Conservation (phyloP, 1,140 invertebrate genomes). For the Sycophaga agraensis region DNA sequence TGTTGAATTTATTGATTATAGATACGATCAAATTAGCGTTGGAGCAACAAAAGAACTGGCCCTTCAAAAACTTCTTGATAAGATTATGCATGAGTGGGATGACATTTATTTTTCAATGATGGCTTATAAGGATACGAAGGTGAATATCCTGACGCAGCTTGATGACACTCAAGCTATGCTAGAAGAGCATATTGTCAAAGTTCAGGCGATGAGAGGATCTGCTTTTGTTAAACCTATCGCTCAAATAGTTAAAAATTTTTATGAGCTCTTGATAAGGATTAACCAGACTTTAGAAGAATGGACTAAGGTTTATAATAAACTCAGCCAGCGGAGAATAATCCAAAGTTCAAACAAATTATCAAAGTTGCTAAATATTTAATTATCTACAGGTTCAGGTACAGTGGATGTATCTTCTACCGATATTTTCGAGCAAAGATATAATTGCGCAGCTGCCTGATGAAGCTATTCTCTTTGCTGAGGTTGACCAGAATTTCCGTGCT, state of each 20-base stretch:
- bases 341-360: no score
- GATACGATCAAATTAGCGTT: slow-evolving; percentile 83
- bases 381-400: slow-evolving; percentile 67
- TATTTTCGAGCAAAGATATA: slow-evolving; percentile 93
- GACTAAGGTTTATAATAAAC: slow-evolving; percentile 66
- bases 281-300: slow-evolving; percentile 84
- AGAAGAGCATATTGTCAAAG: slow-evolving; percentile 88
- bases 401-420: slow-evolving; percentile 90
- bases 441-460: slow-evolving; percentile 92
- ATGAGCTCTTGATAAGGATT: slow-evolving; percentile 74
- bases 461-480: slow-evolving; percentile 73
- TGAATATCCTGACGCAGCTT: slow-evolving; percentile 74
- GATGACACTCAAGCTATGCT: slow-evolving; percentile 85
- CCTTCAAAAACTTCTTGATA: slow-evolving; percentile 74
- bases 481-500: slow-evolving; percentile 75
- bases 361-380: no score
- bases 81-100: slow-evolving; percentile 86
- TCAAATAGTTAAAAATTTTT: slow-evolving; percentile 78
- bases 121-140: slow-evolving; percentile 77
- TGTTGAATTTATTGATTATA: no score
- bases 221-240: slow-evolving; percentile 90
- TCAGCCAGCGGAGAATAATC: no score
- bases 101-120: slow-evolving; percentile 71
- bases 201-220: slow-evolving; percentile 85
- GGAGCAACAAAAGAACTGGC: slow-evolving; percentile 85